These are phyloP conservation scores for Plecturocebus donacophilus DNA, from an alignment of 2,113 vertebrate species.

Conservation along the genomic window DNA sequence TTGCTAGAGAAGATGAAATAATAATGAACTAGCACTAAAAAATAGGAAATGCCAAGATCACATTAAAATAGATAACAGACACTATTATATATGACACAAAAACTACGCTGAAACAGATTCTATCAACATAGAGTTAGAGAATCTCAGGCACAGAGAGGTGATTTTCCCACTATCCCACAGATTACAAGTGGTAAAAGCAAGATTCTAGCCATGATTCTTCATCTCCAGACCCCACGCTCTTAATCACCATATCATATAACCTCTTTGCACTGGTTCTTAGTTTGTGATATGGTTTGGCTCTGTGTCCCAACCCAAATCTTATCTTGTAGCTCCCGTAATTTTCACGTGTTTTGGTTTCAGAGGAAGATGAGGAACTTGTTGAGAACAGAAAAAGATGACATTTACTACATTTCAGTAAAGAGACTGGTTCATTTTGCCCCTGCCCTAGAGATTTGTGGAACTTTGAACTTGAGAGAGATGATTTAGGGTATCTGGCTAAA, in stretches of 20 bases:
- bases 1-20: not conserved
- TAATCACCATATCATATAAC: not conserved
- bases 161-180: not conserved
- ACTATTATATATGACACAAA: not conserved
- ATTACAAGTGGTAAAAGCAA: not conserved
- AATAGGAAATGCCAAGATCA: not conserved
- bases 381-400: too few relatives aligned
- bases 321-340: too few relatives aligned
- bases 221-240: fast-evolving
- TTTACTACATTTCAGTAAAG: too few relatives aligned
- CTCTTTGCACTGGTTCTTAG: not conserved
- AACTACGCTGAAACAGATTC: not conserved
- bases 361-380: too few relatives aligned
- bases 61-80: not conserved
- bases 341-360: too few relatives aligned
- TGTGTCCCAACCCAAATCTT: too few relatives aligned
- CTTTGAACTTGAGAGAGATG: too few relatives aligned
- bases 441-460: too few relatives aligned
- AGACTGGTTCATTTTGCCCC: too few relatives aligned
- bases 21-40: not conserved
- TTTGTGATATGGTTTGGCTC: not conserved
- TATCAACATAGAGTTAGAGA: not conserved
- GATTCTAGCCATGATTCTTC: not conserved
- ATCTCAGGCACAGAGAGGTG: not conserved
- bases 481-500: too few relatives aligned